Evolutionary conservation across 2,113 vertebrate genomes (phyloP).

Genomic region (Epinephelus lanceolatus): DNA sequence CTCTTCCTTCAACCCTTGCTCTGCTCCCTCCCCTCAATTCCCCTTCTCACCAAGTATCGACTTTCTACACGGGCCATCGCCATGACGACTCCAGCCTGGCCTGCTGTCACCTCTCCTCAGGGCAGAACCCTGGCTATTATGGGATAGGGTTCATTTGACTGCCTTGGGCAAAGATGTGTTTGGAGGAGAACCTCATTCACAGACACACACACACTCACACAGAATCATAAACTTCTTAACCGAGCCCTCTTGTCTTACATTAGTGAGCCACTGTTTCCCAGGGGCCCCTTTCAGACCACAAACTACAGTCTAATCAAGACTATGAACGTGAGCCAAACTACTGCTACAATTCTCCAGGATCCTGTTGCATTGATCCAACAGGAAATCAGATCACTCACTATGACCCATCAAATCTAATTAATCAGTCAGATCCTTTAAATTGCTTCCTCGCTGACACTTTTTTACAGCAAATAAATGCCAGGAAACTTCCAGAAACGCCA

Average conservation of each 20-base stretch:
- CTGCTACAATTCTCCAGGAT: constrained; percentile 62
- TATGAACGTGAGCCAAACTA: constrained; percentile 45
- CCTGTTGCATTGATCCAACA: constrained; percentile 60
- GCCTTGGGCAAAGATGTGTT: constrained; percentile 54
- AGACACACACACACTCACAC: neutral
- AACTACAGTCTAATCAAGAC: constrained; percentile 61
- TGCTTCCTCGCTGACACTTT: constrained; percentile 34
- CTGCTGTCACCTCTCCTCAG: constrained; percentile 74
- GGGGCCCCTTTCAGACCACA: constrained; percentile 50
- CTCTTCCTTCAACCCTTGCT: constrained; percentile 78
- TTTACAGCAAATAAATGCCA: constrained; percentile 11
- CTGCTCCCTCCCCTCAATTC: constrained; percentile 54
- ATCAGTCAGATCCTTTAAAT: constrained; percentile 34
- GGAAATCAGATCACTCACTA: constrained; percentile 68
- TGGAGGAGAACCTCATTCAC: constrained; percentile 30
- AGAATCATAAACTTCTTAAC: constrained; percentile 34
- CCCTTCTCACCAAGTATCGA: constrained; percentile 69
- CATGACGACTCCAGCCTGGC: constrained; percentile 68
- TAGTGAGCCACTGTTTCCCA: constrained; percentile 51
- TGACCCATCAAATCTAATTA: constrained; percentile 63
- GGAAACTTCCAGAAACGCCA: neutral
- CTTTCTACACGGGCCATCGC: constrained; percentile 74
- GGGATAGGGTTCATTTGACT: constrained; percentile 62
- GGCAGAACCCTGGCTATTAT: constrained; percentile 60
- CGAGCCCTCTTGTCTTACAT: constrained; percentile 45